These are phyloP conservation scores for Ecdyonurus torrentis DNA, from an alignment of 2,888 invertebrate genomes.

Conservation along the genomic window DNA sequence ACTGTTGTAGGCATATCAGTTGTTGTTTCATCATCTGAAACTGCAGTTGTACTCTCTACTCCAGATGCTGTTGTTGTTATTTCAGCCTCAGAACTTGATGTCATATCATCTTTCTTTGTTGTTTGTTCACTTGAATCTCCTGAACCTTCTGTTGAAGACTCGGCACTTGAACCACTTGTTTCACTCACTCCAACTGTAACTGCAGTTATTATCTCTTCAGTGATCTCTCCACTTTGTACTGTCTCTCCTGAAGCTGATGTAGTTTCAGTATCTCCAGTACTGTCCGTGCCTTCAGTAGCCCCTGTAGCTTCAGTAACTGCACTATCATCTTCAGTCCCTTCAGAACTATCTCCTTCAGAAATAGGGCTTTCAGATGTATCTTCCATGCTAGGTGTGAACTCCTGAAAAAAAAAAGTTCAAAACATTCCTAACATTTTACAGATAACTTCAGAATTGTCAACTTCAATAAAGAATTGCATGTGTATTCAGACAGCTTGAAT, in stretches of 20 bases:
- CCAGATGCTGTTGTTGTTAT: constrained; percentile 8
- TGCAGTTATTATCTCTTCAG: constrained; percentile 9
- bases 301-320: constrained; percentile 14
- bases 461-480: too few relatives aligned
- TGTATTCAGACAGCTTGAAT: too few relatives aligned
- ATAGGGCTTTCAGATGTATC: too few relatives aligned
- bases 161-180: constrained; percentile 13
- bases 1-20: constrained; percentile 5
- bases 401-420: too few relatives aligned
- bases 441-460: too few relatives aligned
- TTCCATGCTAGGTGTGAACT: too few relatives aligned
- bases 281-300: constrained; percentile 12
- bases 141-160: constrained; percentile 11
- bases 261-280: constrained; percentile 12
- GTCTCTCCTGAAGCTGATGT: constrained; percentile 14
- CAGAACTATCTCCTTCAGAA: background rate
- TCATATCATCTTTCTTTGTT: constrained; percentile 9
- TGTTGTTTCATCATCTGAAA: constrained; percentile 12
- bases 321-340: constrained; percentile 6
- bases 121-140: constrained; percentile 12
- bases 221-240: constrained; percentile 16
- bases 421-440: too few relatives aligned
- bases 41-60: constrained; percentile 13
- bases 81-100: constrained; percentile 10
- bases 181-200: constrained; percentile 14